A percentile compares a stretch with the other conserved stretches of the same genome.
phyloP scores from a whole-genome alignment of 2,888 invertebrate genomes.

The Horisme vitalbata region DNA sequence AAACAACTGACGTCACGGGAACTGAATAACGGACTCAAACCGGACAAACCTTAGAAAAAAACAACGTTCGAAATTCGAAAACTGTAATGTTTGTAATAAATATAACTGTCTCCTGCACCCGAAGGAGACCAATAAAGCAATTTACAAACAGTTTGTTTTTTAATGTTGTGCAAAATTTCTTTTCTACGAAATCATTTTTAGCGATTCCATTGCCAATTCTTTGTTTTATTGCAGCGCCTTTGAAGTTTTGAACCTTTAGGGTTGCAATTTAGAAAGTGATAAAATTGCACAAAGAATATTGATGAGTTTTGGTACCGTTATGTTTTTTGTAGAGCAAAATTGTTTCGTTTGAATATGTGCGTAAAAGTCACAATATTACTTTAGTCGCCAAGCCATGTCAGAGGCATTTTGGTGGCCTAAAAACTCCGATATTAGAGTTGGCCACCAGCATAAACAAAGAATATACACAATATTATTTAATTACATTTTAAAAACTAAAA shows the following conservation, averaged over 20 bases:
- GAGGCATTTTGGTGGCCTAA: too few species aligned
- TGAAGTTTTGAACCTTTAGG: constrained; percentile 36
- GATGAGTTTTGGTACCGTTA: constrained; percentile 2
- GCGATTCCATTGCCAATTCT: constrained; percentile 38
- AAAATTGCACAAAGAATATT: constrained; percentile 24
- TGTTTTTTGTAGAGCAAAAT: too few species aligned
- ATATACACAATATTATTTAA: too few species aligned
- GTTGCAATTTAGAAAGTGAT: constrained; percentile 43
- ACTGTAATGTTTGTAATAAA: constrained; percentile 37
- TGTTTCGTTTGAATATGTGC: not conserved
- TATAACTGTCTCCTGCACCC: constrained; percentile 33
- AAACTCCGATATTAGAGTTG: too few species aligned
- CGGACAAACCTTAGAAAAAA: constrained; percentile 43
- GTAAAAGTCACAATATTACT: too few species aligned
- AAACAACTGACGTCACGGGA: constrained; percentile 51
- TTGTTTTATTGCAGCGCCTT: constrained; percentile 26
- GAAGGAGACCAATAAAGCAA: constrained; percentile 49
- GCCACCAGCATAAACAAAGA: too few species aligned
- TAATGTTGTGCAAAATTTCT: constrained; percentile 70
- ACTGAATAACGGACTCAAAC: constrained; percentile 44
- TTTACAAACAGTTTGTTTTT: constrained; percentile 31
- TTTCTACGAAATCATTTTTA: constrained; percentile 58
- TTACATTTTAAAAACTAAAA: too few species aligned
- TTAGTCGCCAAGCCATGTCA: too few species aligned
- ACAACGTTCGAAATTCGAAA: constrained; percentile 28